Base-by-base conservation (phyloP, 2,888 invertebrate genomes). In the Anaspis maculata region DNA sequence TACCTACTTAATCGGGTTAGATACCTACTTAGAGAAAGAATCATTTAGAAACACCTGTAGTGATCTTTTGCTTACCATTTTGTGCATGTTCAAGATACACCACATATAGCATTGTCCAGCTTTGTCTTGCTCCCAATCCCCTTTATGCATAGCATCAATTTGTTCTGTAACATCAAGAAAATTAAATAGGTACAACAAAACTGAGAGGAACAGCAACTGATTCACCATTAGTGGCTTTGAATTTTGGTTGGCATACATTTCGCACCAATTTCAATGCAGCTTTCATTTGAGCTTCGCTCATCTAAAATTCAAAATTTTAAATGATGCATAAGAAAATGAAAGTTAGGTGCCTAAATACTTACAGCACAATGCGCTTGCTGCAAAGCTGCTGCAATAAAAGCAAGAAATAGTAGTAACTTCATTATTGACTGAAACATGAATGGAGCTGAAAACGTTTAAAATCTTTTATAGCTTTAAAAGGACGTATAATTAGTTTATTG, bases 161-260 rank as follows among this genome's bases (percentile, higher is more conserved):
- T 55, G 52, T 28, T 51, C 59, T 59, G 38, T 31, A n/a, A n/a
- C n/a, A n/a, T 25, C 37, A 28, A 30, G 26, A 27, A 23, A 13
- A 11, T 13, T 29, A 2, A 7, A 24, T 26, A 30, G 4, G 12
- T 15, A 12, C 3, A 27, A 30, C 29, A 25, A 43, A 44, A 44
- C 7, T n/a, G 3, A 19, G 19, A 19, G 9, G 19, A 21, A 32
- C 10, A 26, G 15, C 12, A 32, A 22, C 10, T 19, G 5, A 19
- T 48, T 66, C 59, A 78, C 78, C 77, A 43, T 71, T 67, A 25
- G 69, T 66, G 4, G 65, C 69, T 46, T 74, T 73, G 33, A 69
- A 71, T 64, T 81, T 83, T 2, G 76, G 74, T 37, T 72, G 66
- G 45, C 82, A 83, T 0, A 73, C 65, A 51, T 77, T 79, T 27